These are phyloP conservation scores for Alaudala cheleensis DNA, from an alignment of 2,113 vertebrate species.

Conservation along the genomic window DNA sequence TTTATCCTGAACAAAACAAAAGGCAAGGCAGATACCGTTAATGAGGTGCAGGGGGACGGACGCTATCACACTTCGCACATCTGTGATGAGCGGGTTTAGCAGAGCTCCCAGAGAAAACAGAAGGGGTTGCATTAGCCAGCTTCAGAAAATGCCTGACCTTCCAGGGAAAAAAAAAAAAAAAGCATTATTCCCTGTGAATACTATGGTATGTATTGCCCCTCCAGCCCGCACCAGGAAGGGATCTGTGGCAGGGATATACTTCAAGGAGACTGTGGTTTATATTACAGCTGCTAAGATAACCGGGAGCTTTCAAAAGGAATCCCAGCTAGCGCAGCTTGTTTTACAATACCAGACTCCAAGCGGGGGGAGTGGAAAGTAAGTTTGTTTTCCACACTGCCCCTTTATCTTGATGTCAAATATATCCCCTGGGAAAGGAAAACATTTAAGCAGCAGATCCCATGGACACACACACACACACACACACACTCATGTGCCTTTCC, in stretches of 20 bases:
- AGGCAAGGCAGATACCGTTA: neutral
- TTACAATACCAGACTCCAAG: conserved; percentile 46
- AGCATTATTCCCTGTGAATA: neutral
- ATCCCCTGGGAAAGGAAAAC: conserved; percentile 70
- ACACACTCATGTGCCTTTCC: neutral
- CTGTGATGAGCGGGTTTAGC: neutral
- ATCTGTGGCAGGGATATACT: conserved; percentile 6
- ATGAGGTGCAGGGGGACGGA: conserved; percentile 16
- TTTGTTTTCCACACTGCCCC: conserved; percentile 56
- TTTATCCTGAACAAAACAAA: neutral
- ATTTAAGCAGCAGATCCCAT: conserved; percentile 62
- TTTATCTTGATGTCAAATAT: conserved; percentile 71
- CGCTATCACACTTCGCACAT: neutral
- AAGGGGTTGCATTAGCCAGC: neutral
- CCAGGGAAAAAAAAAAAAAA: neutral
- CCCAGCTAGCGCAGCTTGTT: neutral
- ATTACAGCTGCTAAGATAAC: conserved; percentile 67
- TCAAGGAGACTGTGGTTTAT: conserved; percentile 43
- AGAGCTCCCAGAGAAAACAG: neutral
- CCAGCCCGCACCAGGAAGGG: neutral
- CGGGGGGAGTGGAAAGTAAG: neutral
- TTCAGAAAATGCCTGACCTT: neutral
- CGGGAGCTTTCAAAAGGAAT: conserved; percentile 60
- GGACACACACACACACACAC: neutral
- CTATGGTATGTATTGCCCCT: neutral